Evolutionary conservation across 2,113 vertebrate genomes (phyloP), one percentile per base, ranked within the genome.

Genomic region (Fukomys damarensis): DNA sequence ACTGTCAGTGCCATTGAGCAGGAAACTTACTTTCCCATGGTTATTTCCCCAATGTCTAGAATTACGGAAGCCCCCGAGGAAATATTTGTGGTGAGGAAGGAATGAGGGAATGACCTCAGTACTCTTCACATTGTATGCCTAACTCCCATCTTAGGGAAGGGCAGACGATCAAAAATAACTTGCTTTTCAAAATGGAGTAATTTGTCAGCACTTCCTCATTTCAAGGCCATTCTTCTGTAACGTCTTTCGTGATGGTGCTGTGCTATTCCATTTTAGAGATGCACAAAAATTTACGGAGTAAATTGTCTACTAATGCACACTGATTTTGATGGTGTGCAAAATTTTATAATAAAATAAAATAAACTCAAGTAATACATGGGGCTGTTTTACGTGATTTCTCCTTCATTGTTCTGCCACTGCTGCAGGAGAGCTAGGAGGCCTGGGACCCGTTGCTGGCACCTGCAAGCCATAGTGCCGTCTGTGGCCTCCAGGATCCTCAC

Each of bases 41-140:
- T 70, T 86, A 70, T 95, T 96, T 96, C 56, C 5, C 54, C 94
- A 86, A 8, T 32, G n/a, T 83, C 66, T 95, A 92, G 70, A 91
- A 58, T 52, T 93, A 65, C 89, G 58, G 70, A 35, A 81, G 30
- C 54, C 41, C 79, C 35, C 26, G 59, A 86, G 68, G 89, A 91
- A 80, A 80, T 81, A 84, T 61, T 92, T 84, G 63, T 63, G 19
- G 3, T 92, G 86, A 89, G 89, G 26, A 86, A 92, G 86, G 58
- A 93, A 86, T 85, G 16, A 79, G 65, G 14, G 17, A 35, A 49
- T 30, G 43, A 49, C 66, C 90, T 87, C 28, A 32, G 5, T 70
- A 66, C 79, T 90, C 89, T 94, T 92, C 3, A 38, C 52, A 63
- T 72, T 65, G 14, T 41, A 76, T n/a, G 52, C 35, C 38, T 52